These are phyloP conservation scores for Sisyra terminalis DNA, from an alignment of 2,888 invertebrate genomes.

Conservation along the genomic window DNA sequence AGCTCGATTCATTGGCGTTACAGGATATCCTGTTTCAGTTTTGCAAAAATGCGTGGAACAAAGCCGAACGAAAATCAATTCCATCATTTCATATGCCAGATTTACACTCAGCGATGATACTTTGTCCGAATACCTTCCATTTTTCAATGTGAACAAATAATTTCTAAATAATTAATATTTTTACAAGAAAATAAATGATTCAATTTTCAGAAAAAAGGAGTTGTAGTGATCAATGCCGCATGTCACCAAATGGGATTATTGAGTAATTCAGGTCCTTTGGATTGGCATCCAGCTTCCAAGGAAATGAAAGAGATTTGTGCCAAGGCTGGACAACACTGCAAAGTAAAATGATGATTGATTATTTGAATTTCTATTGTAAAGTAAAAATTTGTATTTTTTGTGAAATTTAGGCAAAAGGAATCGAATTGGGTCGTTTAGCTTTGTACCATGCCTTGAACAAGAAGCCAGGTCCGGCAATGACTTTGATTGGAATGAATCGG, in stretches of 20 bases:
- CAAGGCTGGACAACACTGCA: slow-evolving; percentile 46
- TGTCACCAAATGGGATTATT: slow-evolving; percentile 71
- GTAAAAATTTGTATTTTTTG: slow-evolving; percentile 5
- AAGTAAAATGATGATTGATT: slow-evolving; percentile 26
- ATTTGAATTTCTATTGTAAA: slow-evolving; percentile 4
- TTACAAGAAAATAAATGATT: slow-evolving; percentile 5
- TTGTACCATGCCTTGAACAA: slow-evolving; percentile 43
- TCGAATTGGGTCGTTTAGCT: slow-evolving; percentile 57
- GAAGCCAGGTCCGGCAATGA: slow-evolving; percentile 39
- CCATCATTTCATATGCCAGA: slow-evolving; percentile 62
- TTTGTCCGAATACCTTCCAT: slow-evolving; percentile 52
- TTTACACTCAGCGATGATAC: slow-evolving; percentile 66
- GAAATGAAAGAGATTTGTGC: slow-evolving; percentile 41
- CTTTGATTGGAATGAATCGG: slow-evolving; percentile 63
- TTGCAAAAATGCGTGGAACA: slow-evolving; percentile 58
- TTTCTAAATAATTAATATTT: slow-evolving; percentile 1
- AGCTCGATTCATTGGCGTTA: slow-evolving; percentile 68
- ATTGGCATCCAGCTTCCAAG: slow-evolving; percentile 66
- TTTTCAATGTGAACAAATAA: slow-evolving; percentile 54
- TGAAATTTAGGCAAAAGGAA: slow-evolving; percentile 29
- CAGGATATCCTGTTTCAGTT: slow-evolving; percentile 66
- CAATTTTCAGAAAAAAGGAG: slow-evolving; percentile 38
- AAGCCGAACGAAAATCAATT: slow-evolving; percentile 44
- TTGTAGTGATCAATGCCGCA: slow-evolving; percentile 75
- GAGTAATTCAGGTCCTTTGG: slow-evolving; percentile 51